Evolutionary conservation across 2,888 invertebrate species (phyloP).

Genomic region (Leptinotarsa juncta): DNA sequence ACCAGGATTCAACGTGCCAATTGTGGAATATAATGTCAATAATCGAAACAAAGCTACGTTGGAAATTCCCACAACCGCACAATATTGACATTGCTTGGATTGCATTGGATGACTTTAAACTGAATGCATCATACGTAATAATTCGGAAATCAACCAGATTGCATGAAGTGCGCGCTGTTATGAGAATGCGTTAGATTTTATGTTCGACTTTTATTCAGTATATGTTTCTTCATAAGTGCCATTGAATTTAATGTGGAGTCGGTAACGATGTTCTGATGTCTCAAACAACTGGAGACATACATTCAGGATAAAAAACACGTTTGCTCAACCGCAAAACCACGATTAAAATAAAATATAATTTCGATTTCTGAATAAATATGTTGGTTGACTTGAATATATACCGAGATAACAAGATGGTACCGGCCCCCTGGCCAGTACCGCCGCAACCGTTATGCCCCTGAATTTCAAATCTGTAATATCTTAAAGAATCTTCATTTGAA

Average conservation of each 20-base stretch:
- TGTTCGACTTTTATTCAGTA: neutral
- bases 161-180: neutral
- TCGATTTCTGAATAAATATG: too few species aligned
- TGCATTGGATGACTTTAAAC: neutral
- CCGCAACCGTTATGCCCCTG: too few species aligned
- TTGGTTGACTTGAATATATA: too few species aligned
- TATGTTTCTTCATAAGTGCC: neutral
- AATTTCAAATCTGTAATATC: too few species aligned
- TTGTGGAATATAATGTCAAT: constrained; percentile 5
- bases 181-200: constrained; percentile 12
- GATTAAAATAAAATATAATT: too few species aligned
- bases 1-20: constrained; percentile 6
- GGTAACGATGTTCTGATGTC: neutral
- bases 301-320: neutral
- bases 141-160: neutral
- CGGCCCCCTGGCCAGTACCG: too few species aligned
- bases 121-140: constrained; percentile 5
- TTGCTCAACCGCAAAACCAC: too few species aligned
- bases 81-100: neutral
- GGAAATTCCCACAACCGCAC: neutral
- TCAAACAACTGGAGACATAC: neutral
- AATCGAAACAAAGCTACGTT: neutral
- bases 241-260: neutral
- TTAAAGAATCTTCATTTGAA: too few species aligned
- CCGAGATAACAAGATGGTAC: too few species aligned